phyloP scores from a whole-genome alignment of 2,888 invertebrate species.

The Frankliniella fusca region DNA sequence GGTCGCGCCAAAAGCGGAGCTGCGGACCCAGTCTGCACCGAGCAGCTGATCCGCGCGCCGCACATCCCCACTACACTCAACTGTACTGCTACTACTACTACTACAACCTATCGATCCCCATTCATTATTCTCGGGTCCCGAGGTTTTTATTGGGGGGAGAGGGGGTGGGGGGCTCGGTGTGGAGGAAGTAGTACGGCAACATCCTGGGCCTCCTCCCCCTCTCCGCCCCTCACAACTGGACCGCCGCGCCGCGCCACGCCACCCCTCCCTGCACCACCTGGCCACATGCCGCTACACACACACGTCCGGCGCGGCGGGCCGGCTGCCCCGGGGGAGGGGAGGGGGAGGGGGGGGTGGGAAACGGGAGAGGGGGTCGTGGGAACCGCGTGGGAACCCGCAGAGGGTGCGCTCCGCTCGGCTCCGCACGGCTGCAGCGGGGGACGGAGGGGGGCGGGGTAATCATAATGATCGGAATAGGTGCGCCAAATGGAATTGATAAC shows the following conservation, averaged over 20 bases:
- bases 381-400: slow-evolving; percentile 4
- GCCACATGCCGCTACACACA: slow-evolving; percentile 18
- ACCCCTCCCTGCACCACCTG: not conserved
- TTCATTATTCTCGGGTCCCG: not conserved
- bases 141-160: too few species aligned
- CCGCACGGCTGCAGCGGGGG: too few species aligned
- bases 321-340: not conserved
- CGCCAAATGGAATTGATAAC: too few species aligned
- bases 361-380: not conserved
- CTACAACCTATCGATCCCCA: not conserved
- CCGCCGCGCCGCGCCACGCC: not conserved
- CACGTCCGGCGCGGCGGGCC: slow-evolving; percentile 5
- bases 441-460: not conserved
- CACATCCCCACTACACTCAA: too few species aligned
- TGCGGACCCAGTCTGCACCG: too few species aligned
- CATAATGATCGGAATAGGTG: too few species aligned
- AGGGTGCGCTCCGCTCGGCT: too few species aligned
- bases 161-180: too few species aligned
- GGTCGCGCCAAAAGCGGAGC: too few species aligned
- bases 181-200: not conserved
- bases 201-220: not conserved
- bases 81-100: too few species aligned
- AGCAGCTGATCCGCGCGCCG: too few species aligned
- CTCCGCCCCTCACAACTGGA: not conserved
- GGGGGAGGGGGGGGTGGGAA: slow-evolving; percentile 1